These are phyloP conservation scores for Drosophila tristis DNA, from an alignment of 1,140 invertebrate species.

Conservation along the genomic window DNA sequence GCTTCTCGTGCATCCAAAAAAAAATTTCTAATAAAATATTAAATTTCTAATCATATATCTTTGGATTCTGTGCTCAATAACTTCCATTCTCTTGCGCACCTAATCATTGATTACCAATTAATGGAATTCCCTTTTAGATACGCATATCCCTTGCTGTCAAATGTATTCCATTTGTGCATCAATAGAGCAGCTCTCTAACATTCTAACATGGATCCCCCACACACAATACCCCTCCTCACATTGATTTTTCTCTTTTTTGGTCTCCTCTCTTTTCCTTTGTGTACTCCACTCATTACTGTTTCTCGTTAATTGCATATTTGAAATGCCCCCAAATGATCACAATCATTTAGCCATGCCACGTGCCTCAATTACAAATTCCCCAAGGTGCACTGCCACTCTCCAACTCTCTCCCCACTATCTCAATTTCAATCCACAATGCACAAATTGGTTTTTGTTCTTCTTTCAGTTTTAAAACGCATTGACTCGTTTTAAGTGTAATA, in stretches of 20 bases:
- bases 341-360: conserved; percentile 69
- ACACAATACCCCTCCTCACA: no score
- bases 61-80: background rate
- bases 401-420: background rate
- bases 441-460: conserved; percentile 31
- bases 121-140: conserved; percentile 16
- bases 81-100: background rate
- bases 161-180: conserved; percentile 1
- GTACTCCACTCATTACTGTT: conserved; percentile 43
- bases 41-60: no score
- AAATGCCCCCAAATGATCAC: conserved; percentile 63
- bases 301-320: conserved; percentile 56
- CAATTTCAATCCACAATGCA: conserved; percentile 7
- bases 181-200: no score
- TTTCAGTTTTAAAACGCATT: conserved; percentile 72
- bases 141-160: conserved; percentile 17
- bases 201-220: no score
- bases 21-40: background rate
- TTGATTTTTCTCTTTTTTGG: background rate
- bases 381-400: conserved; percentile 30
- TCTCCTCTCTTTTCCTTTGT: conserved; percentile 9
- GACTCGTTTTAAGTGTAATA: conserved; percentile 79
- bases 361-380: conserved; percentile 72
- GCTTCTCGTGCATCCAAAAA: no score
- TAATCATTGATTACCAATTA: conserved; percentile 1